These are phyloP conservation scores for Lampris incognitus DNA, from an alignment of 2,113 vertebrate genomes.

Conservation along the genomic window DNA sequence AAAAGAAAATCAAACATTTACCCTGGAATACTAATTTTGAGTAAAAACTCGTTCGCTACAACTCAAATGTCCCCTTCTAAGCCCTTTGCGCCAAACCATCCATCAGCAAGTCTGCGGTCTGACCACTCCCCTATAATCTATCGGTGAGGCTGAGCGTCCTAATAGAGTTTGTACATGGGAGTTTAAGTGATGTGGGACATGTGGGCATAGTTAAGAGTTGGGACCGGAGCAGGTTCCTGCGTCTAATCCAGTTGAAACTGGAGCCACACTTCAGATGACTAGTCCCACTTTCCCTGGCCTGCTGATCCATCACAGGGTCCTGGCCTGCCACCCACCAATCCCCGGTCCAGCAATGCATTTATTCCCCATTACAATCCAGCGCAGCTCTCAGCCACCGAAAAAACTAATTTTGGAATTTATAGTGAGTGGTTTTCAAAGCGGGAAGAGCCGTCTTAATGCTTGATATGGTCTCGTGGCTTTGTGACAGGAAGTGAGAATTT, in stretches of 20 bases:
- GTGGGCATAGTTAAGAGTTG: slow-evolving; percentile 52
- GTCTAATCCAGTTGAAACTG: slow-evolving; percentile 66
- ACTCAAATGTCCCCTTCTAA: background rate
- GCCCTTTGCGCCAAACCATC: slow-evolving; percentile 16
- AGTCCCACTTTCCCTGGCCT: slow-evolving; percentile 62
- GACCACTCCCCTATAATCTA: slow-evolving; percentile 41
- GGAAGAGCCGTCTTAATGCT: slow-evolving; percentile 34
- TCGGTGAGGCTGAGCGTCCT: slow-evolving; percentile 57
- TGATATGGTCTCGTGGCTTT: slow-evolving; percentile 66
- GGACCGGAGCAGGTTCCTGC: slow-evolving; percentile 5
- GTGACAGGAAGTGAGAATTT: slow-evolving; percentile 69
- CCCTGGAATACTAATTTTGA: too few relatives aligned
- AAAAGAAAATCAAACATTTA: too few relatives aligned
- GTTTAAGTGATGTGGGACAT: slow-evolving; percentile 56
- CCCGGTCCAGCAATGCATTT: slow-evolving; percentile 68
- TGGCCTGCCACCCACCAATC: slow-evolving; percentile 57
- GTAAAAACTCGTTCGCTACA: background rate
- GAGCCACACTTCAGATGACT: slow-evolving; percentile 57
- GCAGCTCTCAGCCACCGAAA: slow-evolving; percentile 51
- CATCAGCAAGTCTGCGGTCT: slow-evolving; percentile 22
- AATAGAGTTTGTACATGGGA: slow-evolving; percentile 34
- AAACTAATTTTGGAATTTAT: slow-evolving; percentile 64
- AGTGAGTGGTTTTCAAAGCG: slow-evolving; percentile 58
- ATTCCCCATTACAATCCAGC: slow-evolving; percentile 61
- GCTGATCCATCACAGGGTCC: slow-evolving; percentile 71